A percentile compares a stretch with the other conserved stretches of the same genome.
Evolutionary conservation across 2,797 vertebrate species (phyloP).

Genomic region (Lerista edwardsae): DNA sequence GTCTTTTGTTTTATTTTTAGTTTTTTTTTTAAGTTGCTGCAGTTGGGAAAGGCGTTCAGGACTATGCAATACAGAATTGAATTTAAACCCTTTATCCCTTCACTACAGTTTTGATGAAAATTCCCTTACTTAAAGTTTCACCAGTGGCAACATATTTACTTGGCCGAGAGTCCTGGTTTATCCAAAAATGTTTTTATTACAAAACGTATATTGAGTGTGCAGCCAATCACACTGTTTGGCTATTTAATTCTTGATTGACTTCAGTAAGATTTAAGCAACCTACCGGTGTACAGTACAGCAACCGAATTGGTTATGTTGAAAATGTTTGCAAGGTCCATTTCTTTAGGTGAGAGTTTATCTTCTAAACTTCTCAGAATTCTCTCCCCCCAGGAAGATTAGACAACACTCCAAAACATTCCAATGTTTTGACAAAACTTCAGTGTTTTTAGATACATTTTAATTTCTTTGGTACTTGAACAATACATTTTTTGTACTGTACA

Average conservation of each 20-base stretch:
- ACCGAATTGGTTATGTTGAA: background rate
- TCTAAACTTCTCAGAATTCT: background rate
- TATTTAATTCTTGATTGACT: background rate
- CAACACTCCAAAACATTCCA: background rate
- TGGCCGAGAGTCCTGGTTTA: background rate
- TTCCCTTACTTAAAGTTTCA: no score
- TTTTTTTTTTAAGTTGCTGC: no score
- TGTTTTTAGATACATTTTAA: background rate
- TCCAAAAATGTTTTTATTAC: background rate
- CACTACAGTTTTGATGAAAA: no score
- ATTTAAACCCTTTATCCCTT: no score
- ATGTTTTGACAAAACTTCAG: background rate
- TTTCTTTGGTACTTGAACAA: slow-evolving; percentile 24
- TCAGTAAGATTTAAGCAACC: background rate
- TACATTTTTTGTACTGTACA: slow-evolving; percentile 22
- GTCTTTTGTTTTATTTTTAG: no score
- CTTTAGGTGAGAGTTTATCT: background rate
- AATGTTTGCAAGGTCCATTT: background rate
- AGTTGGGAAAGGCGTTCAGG: no score
- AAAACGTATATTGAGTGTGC: background rate
- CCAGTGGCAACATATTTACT: no score
- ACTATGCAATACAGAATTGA: no score
- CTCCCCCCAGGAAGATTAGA: background rate
- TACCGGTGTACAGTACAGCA: background rate
- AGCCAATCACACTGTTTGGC: background rate